A percentile compares a stretch with the other conserved stretches of the same genome.
Evolutionary conservation across 1,140 invertebrate species (phyloP).

Genomic region (Bathynomus jamesi): DNA sequence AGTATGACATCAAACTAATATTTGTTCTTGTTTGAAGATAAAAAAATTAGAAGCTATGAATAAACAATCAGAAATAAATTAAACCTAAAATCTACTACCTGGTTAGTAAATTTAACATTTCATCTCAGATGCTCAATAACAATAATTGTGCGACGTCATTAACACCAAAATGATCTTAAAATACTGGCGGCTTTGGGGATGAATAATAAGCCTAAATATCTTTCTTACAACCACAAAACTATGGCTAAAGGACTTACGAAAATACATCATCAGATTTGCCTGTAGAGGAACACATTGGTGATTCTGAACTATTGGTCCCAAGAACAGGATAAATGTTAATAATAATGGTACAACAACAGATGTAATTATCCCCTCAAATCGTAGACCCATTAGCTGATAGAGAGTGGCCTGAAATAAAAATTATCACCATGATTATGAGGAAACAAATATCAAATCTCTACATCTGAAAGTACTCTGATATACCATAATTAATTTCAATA

Average conservation of each 20-base stretch:
- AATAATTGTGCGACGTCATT: too few species aligned
- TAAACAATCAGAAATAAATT: background rate
- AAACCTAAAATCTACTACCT: background rate
- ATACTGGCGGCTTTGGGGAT: too few species aligned
- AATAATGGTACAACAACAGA: background rate
- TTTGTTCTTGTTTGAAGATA: background rate
- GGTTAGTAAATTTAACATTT: background rate
- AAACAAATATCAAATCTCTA: too few species aligned
- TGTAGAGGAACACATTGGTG: background rate
- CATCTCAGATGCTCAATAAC: too few species aligned
- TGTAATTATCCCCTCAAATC: background rate
- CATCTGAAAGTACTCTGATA: too few species aligned
- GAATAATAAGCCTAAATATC: background rate
- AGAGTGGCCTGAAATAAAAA: background rate
- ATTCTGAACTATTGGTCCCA: background rate
- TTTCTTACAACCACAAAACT: background rate
- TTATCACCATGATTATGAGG: too few species aligned
- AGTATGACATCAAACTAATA: too few species aligned
- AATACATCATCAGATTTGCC: background rate
- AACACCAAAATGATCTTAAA: too few species aligned
- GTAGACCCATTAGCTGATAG: background rate
- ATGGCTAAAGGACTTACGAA: background rate
- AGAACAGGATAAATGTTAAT: background rate
- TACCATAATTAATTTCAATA: too few species aligned
- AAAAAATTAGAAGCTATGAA: background rate